These are phyloP conservation scores for Choristoneura fumiferana DNA, from an alignment of 1,140 invertebrate species.

Conservation along the genomic window DNA sequence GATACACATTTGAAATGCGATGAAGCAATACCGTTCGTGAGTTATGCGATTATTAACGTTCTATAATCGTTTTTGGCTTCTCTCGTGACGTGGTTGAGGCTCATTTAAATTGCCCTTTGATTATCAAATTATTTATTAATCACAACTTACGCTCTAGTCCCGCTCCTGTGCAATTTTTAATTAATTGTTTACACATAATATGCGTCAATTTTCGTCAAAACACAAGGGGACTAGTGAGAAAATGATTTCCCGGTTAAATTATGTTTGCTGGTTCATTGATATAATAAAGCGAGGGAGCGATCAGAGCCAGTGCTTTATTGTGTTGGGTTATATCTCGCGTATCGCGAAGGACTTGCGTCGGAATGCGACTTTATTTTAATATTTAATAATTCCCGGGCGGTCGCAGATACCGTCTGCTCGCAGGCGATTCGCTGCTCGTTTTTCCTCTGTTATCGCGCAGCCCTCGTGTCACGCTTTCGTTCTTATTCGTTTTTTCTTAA, in stretches of 20 bases:
- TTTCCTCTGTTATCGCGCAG: conserved; percentile 63
- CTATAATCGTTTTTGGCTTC: conserved; percentile 2
- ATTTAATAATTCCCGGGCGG: conserved; percentile 73
- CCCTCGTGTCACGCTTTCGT: conserved; percentile 68
- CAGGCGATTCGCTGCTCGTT: conserved; percentile 61
- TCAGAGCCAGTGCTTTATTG: conserved; percentile 62
- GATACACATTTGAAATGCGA: conserved; percentile 54
- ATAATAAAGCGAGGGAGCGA: conserved; percentile 59
- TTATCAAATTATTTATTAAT: neutral
- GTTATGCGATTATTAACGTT: conserved; percentile 52
- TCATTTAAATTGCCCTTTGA: conserved; percentile 2
- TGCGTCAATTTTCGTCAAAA: conserved; percentile 45
- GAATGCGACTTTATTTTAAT: conserved; percentile 77
- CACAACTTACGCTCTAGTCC: no score
- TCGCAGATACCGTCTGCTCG: conserved; percentile 63
- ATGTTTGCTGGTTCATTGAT: conserved; percentile 57
- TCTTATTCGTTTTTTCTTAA: conserved; percentile 62
- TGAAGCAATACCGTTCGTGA: conserved; percentile 53
- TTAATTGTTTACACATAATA: conserved; percentile 16
- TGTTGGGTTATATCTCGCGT: conserved; percentile 66
- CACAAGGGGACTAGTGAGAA: conserved; percentile 36
- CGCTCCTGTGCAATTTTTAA: no score
- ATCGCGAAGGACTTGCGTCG: conserved; percentile 68
- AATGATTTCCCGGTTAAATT: conserved; percentile 51
- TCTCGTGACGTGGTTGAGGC: neutral